Evolutionary conservation across 2,888 invertebrate species (phyloP), one percentile per base, ranked within the genome.

Genomic region (Drosophila imparisetae): DNA sequence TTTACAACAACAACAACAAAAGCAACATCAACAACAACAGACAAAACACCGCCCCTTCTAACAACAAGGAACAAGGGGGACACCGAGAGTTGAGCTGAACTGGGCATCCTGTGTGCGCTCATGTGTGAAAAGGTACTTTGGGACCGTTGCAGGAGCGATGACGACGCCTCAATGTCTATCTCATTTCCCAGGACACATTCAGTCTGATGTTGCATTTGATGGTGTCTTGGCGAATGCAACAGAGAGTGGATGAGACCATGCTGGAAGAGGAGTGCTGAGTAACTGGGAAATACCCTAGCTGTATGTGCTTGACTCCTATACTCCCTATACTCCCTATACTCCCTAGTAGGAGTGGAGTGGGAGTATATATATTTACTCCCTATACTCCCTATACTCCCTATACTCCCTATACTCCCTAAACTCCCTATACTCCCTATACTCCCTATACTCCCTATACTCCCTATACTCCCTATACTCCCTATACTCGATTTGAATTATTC

Each of bases 81-180:
- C 32, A 32, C 55, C 18, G 40, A 21, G 61, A 38, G 57, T 48
- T n/a, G 32, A 27, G 54, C 45, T 45, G 59, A 49, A 54, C 64
- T 66, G 64, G 54, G 64, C 60, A 62, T 62, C 66, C 52, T 63
- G 78, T 63, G 78, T 57, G 80, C 88, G 80, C 78, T 84, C 89
- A 87, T 88, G 87, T 90, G 86, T 88, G 90, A 87, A 87, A 87
- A 88, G 89, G 88, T 90, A 90, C 89, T 90, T 83, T 81, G 81
- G 68, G 57, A 58, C 29, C 29, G 13, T 45, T 40, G 69, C 69
- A 38, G 42, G 50, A 45, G 24, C 49, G 21, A 52, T 29, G 70
- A 24, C 34, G 57, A 42, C 48, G 61, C 29, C 58, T 61, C 32
- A 58, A 54, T 21, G n/a, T 34, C 64, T 29, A 21, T 57, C 52